These are phyloP conservation scores for Nasonia oneida DNA, from an alignment of 2,888 invertebrate species.

Conservation along the genomic window DNA sequence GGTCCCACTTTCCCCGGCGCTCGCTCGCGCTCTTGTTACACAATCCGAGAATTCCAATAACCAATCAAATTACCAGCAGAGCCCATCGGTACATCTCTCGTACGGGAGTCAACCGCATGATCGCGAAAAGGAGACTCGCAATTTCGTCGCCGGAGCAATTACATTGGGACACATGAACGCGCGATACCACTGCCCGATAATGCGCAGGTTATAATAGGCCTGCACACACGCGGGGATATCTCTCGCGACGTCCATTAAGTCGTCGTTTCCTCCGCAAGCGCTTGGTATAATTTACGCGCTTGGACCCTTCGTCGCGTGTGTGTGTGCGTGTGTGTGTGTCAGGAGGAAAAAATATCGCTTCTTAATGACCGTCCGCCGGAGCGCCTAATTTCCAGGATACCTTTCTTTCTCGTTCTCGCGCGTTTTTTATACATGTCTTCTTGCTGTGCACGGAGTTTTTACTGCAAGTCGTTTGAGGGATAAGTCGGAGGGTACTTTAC, in stretches of 20 bases:
- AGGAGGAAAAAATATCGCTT: slow-evolving; percentile 39
- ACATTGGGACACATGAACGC: not conserved
- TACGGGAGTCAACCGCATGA: not conserved
- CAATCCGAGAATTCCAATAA: not conserved
- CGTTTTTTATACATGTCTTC: slow-evolving; percentile 21
- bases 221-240: slow-evolving; percentile 38
- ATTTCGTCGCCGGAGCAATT: not conserved
- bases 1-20: not conserved
- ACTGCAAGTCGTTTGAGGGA: not conserved
- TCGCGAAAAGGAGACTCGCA: not conserved
- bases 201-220: slow-evolving; percentile 35
- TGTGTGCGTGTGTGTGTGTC: not conserved
- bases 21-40: not conserved
- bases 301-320: not conserved
- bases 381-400: slow-evolving; percentile 29
- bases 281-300: slow-evolving; percentile 29
- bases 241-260: slow-evolving; percentile 47
- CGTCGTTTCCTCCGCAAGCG: slow-evolving; percentile 15
- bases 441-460: not conserved
- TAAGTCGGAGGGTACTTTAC: not conserved
- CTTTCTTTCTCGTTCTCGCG: slow-evolving; percentile 33
- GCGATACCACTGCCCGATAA: slow-evolving; percentile 4
- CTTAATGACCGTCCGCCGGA: slow-evolving; percentile 41
- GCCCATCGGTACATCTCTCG: not conserved
- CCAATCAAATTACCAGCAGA: not conserved